These are phyloP conservation scores for Amblyopsis rosae DNA, from an alignment of 2,113 vertebrate species.

Conservation along the genomic window DNA sequence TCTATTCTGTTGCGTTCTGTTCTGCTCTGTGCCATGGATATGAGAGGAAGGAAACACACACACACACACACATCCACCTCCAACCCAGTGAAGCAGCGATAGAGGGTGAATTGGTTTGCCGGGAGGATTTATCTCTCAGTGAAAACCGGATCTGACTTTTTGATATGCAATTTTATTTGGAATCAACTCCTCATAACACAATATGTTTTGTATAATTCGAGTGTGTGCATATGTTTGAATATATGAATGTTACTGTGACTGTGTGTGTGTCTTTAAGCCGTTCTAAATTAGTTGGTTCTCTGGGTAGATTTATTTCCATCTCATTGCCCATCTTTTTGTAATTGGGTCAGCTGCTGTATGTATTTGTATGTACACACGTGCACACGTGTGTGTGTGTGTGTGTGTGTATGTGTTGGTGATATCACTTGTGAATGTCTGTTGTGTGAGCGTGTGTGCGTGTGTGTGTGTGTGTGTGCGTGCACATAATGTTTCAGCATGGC, in stretches of 20 bases:
- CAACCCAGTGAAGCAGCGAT: neutral
- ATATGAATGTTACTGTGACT: conserved; percentile 16
- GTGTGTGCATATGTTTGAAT: conserved; percentile 1
- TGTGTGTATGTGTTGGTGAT: neutral
- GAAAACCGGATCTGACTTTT: conserved; percentile 5
- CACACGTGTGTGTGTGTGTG: conserved; percentile 30
- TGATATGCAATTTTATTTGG: conserved; percentile 2
- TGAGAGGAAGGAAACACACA: neutral
- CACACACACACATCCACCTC: conserved; percentile 5
- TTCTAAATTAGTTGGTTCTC: conserved; percentile 72
- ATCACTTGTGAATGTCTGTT: neutral
- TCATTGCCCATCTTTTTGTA: conserved; percentile 73
- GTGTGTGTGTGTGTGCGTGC: conserved; percentile 21
- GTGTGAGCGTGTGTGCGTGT: neutral
- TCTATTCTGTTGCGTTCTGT: neutral
- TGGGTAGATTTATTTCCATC: conserved; percentile 74
- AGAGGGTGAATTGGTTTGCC: neutral
- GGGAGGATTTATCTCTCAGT: neutral
- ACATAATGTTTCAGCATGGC: conserved; percentile 60
- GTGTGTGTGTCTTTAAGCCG: conserved; percentile 52
- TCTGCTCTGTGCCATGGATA: neutral
- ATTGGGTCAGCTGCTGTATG: conserved; percentile 73
- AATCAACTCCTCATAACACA: conserved; percentile 4
- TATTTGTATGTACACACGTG: conserved; percentile 14
- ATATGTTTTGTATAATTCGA: neutral